Base-by-base conservation (phyloP, 2,888 invertebrate genomes). In the Elysia crispata region DNA sequence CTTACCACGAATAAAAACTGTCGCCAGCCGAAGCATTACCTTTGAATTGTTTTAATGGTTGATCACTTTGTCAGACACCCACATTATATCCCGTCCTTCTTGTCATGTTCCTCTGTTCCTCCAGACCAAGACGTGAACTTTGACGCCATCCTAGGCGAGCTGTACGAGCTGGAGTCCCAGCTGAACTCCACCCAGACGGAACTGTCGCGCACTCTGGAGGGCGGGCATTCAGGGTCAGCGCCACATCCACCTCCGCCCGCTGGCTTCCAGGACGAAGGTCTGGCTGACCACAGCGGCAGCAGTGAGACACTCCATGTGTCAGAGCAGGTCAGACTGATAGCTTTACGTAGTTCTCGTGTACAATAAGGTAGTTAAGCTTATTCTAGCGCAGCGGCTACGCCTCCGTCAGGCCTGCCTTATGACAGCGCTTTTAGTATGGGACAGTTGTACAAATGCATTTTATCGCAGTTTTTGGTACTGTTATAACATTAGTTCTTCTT, bases 111-210 rank as follows among this genome's bases (percentile, higher is more conserved):
- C 74, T 76, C 72, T 50, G 30, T 74, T 28, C 76, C 60, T 76
- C 66, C 50, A 93, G 96, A 97, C 30, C 97, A 97, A 91, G 98
- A 98, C 93, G 96, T 97, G 75, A 98, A 99, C 93, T 94, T 99
- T 92, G 98, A 99, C 92, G 98, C 98, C 80, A 98, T 99, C 88
- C 94, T 99, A 82, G 98, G 97, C 60, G 98, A 99, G 92, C 94
- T 99, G 77, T 97, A 97, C 92, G 97, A 98, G 76, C 94, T 99
- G 86, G 98, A 98, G 92, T 94, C 86, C 18, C 90, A 91, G 83
- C 85, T 91, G n/a, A 89, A 86, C 75, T 88, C 87, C 18, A 87
- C 89, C 28, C 89, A 90, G 75, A 77, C 87, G 96, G 97, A 20
- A 76, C 81, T 89, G 62, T 82, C 83, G 54, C 80, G 79, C 60